Base-by-base conservation (phyloP, 2,797 vertebrate genomes). In the Tenualosa thibaudeaui region DNA sequence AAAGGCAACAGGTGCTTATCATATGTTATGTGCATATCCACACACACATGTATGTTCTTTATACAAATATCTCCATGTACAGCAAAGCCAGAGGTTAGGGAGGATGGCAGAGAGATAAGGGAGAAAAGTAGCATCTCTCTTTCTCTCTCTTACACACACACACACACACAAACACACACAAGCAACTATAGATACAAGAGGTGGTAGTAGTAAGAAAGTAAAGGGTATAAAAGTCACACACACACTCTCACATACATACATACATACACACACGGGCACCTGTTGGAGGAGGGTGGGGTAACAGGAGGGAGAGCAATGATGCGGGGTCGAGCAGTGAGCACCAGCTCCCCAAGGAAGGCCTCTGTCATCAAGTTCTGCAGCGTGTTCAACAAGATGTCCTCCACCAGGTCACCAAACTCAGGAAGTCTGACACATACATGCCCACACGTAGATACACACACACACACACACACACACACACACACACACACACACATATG, bases 331-430 rank as follows among this genome's bases (percentile, higher is more conserved):
- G 95, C 92, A 0, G 96, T 97, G 58, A 98, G 94, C 56, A 94
- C 91, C 87, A 99, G 94, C 87, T 99, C 97, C 58, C 97, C 97
- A 56, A 90, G 92, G 90, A 95, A 97, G 56, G 96, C 97, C 93
- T 99, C 98, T 0, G 92, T 94, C 94, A 99, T 93, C 89, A 99
- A 94, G 91, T 99, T 99, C 93, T 95, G 96, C 83, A 99, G 89
- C 0, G 94, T 96, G 91, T 97, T 97, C 85, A 97, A 93, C 88
- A 98, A 92, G 89, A 99, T 86, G 7, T 90, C 91, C 88, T 98
- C 96, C 84, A 90, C 88, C 37, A 98, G 85, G 88, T 93, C 94
- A 89, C 91, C 86, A 86, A 96, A 92, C 58, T 93, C 93, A 0
- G 92, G 91, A 13, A 94, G 92, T 92, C 96, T 97, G 65, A 75